A percentile compares a stretch with the other conserved stretches of the same genome.
These are phyloP conservation scores for Phenganax marumi DNA, from an alignment of 92 coral and sea anemone genomes.

Conservation along the genomic window DNA sequence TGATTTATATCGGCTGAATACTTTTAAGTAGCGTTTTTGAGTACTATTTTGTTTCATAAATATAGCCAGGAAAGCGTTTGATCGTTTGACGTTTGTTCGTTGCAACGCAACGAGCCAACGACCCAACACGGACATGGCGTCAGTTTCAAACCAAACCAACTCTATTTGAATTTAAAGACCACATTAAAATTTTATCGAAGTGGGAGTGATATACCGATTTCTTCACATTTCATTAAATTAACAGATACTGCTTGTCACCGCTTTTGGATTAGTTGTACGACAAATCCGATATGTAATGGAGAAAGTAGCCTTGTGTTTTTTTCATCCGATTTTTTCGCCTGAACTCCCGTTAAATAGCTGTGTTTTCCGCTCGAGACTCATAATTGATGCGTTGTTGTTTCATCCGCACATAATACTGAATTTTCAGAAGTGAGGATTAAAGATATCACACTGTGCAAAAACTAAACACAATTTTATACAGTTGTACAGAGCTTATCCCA, in stretches of 20 bases:
- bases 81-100: not conserved
- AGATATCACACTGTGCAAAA: conserved; percentile 5
- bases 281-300: not conserved
- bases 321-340: not conserved
- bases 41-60: not conserved
- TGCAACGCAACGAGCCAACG: not conserved
- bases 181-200: conserved; percentile 33
- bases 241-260: not conserved
- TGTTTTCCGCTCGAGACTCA: conserved; percentile 5
- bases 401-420: not conserved
- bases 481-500: not conserved
- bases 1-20: conserved; percentile 5
- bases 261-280: not conserved
- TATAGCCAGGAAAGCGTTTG: not conserved
- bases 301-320: not conserved
- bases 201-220: not conserved
- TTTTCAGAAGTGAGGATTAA: not conserved
- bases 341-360: not conserved
- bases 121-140: not conserved
- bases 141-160: not conserved
- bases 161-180: not conserved
- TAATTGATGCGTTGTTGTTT: conserved; percentile 1
- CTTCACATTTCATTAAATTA: not conserved
- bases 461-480: not conserved
- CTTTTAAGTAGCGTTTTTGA: conserved; percentile 12